These are phyloP conservation scores for Muricea muricata DNA, from an alignment of 92 coral and sea anemone species.

Conservation along the genomic window DNA sequence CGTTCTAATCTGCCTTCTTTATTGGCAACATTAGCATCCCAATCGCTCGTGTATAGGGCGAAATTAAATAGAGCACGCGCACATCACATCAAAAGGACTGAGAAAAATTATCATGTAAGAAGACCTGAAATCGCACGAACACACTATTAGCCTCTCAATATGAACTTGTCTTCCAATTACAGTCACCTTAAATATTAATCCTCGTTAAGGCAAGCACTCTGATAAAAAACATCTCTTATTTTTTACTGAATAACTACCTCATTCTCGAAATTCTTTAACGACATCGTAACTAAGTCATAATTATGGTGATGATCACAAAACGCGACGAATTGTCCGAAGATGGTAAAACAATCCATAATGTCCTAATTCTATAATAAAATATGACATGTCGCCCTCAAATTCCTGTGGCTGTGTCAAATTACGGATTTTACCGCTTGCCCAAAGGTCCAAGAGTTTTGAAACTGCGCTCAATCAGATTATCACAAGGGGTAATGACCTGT, in stretches of 20 bases:
- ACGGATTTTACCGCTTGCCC: background rate
- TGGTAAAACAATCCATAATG: background rate
- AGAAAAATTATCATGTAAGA: too few species aligned
- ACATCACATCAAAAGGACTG: too few species aligned
- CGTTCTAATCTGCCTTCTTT: too few species aligned
- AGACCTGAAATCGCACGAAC: too few species aligned
- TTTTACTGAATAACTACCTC: background rate
- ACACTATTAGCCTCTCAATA: background rate
- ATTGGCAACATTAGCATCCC: background rate
- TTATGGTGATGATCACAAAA: background rate
- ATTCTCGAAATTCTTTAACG: background rate
- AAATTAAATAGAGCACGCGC: background rate
- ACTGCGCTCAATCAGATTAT: background rate
- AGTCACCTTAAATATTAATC: background rate
- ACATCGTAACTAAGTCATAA: background rate
- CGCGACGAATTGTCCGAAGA: background rate
- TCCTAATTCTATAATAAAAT: slow-evolving; percentile 10
- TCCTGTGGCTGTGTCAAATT: slow-evolving; percentile 20
- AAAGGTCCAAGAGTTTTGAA: background rate
- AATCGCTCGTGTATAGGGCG: background rate
- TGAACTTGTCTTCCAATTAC: background rate
- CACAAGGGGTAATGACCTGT: background rate
- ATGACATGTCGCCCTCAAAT: slow-evolving; percentile 9
- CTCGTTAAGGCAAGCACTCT: background rate
- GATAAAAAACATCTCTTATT: background rate